These are phyloP conservation scores for Setophaga kirtlandii DNA, from an alignment of 2,113 vertebrate species.

Conservation along the genomic window DNA sequence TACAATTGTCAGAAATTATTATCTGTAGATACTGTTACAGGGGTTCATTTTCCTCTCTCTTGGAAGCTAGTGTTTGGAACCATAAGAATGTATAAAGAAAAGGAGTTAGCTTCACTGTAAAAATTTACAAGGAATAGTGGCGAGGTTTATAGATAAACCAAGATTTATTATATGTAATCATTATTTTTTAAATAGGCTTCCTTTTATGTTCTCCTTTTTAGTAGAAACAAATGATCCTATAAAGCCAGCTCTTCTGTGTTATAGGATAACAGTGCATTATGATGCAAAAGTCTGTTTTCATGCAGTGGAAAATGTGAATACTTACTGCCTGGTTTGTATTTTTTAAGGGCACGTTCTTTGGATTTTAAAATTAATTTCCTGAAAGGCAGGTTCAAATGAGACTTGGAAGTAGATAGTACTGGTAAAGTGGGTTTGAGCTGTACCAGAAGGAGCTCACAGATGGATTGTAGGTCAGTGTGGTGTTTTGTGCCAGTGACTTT, in stretches of 20 bases:
- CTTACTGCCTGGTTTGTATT: not conserved
- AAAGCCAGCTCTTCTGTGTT: not conserved
- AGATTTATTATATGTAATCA: not conserved
- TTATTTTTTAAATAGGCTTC: not conserved
- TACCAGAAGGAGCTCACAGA: not conserved
- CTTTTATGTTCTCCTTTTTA: not conserved
- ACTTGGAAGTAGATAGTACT: not conserved
- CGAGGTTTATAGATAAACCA: not conserved
- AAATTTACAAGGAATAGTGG: not conserved
- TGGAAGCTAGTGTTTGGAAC: not conserved
- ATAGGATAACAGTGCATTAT: not conserved
- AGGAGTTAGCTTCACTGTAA: not conserved
- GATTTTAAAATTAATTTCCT: constrained; percentile 13
- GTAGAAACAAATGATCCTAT: not conserved
- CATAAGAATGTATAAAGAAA: not conserved
- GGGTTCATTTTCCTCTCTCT: not conserved
- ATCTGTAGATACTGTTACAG: not conserved
- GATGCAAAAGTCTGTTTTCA: not conserved
- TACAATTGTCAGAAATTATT: not conserved
- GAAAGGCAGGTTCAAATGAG: not conserved
- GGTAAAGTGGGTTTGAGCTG: not conserved
- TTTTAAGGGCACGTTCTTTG: not conserved
- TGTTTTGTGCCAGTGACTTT: not conserved
- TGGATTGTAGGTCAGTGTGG: not conserved
- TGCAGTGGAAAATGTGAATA: not conserved